Conservation (phyloP, 2,797 vertebrate species). For the Pipistrellus pygmaeus region DNA sequence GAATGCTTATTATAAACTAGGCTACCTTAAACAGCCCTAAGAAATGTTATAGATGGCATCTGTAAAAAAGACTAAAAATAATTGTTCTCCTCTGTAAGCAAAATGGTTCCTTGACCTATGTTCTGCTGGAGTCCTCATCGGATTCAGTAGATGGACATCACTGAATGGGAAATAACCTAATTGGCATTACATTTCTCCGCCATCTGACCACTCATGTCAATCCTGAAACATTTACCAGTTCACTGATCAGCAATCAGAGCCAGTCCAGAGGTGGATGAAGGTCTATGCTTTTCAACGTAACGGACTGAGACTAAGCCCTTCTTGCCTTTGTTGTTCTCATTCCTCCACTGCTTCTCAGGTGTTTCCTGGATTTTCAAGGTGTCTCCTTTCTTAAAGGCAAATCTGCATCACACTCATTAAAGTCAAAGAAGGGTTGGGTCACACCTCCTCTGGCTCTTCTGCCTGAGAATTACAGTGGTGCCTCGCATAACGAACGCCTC, state of each 20-base stretch:
- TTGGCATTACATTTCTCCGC: constrained; percentile 95
- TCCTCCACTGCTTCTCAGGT: constrained; percentile 97
- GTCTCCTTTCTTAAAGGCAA: constrained; percentile 95
- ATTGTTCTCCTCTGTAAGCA: constrained; percentile 85
- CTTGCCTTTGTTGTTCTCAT: constrained; percentile 93
- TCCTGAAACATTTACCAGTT: constrained; percentile 96
- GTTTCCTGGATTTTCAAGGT: constrained; percentile 94
- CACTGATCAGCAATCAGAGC: constrained; percentile 90
- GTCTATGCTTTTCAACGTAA: constrained; percentile 94
- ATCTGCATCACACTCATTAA: constrained; percentile 94
- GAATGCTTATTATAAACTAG: constrained; percentile 81
- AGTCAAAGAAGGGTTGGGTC: constrained; percentile 92
- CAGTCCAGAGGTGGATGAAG: constrained; percentile 88
- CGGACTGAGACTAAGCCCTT: constrained; percentile 94
- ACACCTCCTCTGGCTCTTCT: constrained; percentile 91
- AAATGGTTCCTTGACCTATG: constrained; percentile 82
- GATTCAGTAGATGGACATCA: constrained; percentile 90
- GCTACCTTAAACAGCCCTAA: constrained; percentile 75
- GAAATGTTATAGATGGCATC: constrained; percentile 84
- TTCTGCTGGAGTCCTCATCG: constrained; percentile 94
- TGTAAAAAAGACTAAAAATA: constrained; percentile 74
- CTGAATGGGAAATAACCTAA: constrained; percentile 95
- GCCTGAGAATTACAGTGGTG: constrained; percentile 90
- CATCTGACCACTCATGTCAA: constrained; percentile 96
- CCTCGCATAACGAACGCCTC: no score